Conservation (phyloP, 2,113 vertebrate genomes). For the Camelus dromedarius region DNA sequence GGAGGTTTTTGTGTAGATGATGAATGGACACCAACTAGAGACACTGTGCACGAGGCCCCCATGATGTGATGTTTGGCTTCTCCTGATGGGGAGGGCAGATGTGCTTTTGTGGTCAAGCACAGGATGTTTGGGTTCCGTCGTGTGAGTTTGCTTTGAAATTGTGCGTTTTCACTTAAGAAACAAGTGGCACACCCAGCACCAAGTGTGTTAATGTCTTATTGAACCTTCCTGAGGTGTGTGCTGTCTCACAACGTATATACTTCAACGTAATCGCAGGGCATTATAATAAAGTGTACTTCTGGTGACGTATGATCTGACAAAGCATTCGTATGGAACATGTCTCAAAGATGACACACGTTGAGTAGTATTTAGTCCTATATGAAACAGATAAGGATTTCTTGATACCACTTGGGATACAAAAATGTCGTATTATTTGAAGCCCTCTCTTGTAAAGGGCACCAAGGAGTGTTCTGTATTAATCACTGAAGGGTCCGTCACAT, state of each 20-base stretch:
- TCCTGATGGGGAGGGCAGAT: not conserved
- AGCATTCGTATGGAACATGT: not conserved
- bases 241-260: not conserved
- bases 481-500: not conserved
- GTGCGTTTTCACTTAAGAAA: not conserved
- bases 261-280: not conserved
- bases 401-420: not conserved
- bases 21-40: not conserved
- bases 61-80: not conserved
- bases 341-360: not conserved
- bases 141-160: not conserved
- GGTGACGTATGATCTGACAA: not conserved
- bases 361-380: not conserved
- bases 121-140: not conserved
- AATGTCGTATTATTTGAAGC: not conserved
- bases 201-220: not conserved
- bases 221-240: not conserved
- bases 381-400: not conserved
- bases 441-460: not conserved
- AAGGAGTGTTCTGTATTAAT: not conserved
- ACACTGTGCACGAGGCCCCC: no score
- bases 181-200: not conserved
- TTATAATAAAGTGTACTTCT: not conserved
- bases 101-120: not conserved
- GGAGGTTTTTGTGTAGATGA: not conserved